Conservation (phyloP, 2,888 invertebrate genomes). For the Ligdia adustata region DNA sequence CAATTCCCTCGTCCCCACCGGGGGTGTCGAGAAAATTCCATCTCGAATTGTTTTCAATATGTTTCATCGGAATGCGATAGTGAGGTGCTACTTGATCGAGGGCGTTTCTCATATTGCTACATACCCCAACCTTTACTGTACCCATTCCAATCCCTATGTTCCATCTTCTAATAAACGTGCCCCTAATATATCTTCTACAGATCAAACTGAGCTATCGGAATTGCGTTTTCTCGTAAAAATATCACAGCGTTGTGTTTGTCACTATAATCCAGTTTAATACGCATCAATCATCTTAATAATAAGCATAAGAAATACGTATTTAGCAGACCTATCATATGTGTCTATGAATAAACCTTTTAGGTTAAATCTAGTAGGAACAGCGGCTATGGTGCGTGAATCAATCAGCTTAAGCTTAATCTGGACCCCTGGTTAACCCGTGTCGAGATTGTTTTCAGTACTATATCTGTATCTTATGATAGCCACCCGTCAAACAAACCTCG, state of each 20-base stretch:
- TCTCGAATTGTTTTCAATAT: constrained; percentile 59
- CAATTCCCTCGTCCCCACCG: constrained; percentile 32
- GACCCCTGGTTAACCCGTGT: too few species aligned
- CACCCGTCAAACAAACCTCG: too few species aligned
- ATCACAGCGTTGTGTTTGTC: constrained; percentile 7
- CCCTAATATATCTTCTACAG: constrained; percentile 17
- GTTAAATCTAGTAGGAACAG: too few species aligned
- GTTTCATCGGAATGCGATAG: constrained; percentile 54
- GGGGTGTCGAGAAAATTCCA: constrained; percentile 46
- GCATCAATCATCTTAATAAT: too few species aligned
- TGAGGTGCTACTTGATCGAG: constrained; percentile 44
- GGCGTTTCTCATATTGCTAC: constrained; percentile 42
- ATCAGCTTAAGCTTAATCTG: too few species aligned
- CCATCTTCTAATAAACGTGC: constrained; percentile 12
- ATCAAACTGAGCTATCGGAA: constrained; percentile 17
- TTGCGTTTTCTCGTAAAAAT: constrained; percentile 16
- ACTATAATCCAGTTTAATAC: too few species aligned
- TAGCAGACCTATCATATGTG: too few species aligned
- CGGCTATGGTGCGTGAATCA: too few species aligned
- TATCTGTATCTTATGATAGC: too few species aligned
- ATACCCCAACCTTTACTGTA: constrained; percentile 20
- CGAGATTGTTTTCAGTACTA: too few species aligned
- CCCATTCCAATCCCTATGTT: constrained; percentile 14
- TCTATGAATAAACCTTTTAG: too few species aligned
- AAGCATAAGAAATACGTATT: too few species aligned